Evolutionary conservation across 2,797 vertebrate genomes (phyloP), one percentile per base, ranked within the genome.

Genomic region (Pseudocheirus occidentalis): DNA sequence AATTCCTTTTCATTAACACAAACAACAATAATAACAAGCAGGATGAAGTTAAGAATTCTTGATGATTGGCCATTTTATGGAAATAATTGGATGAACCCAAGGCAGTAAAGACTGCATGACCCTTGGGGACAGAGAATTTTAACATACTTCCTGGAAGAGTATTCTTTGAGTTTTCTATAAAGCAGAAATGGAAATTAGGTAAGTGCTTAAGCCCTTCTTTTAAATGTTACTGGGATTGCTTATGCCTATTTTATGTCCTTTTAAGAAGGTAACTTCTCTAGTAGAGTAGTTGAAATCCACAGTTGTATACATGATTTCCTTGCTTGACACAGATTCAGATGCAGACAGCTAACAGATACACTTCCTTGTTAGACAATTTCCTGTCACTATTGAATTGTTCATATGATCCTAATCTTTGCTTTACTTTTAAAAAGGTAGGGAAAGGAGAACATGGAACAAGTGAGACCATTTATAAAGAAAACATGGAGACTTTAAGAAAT

Each of bases 281-380:
- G 6, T 59, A 55, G 29, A 55, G 73, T 95, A 94, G 90, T 53
- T 93, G 94, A 94, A 96, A 89, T 46, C 5, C 27, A 40, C 55
- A 91, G 40, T 12, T 92, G 27, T 92, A 27, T 57, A 14, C 58
- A 81, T 81, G 57, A 55, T 55, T 4, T 40, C 91, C 55, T 29
- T 95, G 0, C 31, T 58, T 52, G 92, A 50, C 16, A 27, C 28
- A 92, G 93, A 89, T 94, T 87, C 56, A 50, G 93, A 7, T 94
- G n/a, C 91, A 73, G n/a, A 40, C 59, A 62, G 13, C 34, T 40
- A 34, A 73, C 66, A 91, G 52, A 56, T 55, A 93, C 92, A 97
- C 96, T 97, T 98, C 94, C 96, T 96, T 94, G 90, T 97, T 97
- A 1, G 2, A 34, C 73, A 95, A 0, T 94, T 97, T 89, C 90